Base-by-base conservation (phyloP, 2,888 invertebrate genomes). In the Mylabris sibirica region DNA sequence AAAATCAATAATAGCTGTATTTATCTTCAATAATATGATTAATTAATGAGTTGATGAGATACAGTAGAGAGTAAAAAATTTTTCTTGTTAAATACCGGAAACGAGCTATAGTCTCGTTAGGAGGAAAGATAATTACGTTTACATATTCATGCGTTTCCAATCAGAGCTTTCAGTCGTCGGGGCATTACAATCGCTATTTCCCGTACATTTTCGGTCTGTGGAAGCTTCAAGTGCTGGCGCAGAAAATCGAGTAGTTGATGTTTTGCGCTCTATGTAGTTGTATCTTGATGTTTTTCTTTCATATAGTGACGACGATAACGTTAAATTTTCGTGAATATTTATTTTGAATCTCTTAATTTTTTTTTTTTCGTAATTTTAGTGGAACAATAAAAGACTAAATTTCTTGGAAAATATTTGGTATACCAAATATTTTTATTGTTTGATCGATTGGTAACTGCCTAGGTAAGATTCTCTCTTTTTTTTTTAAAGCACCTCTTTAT, bases 81-180 rank as follows among this genome's bases (percentile, higher is more conserved):
- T n/a, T 3, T 20, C 62, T 49, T 49, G 20, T 30, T 60, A 17
- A 60, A 30, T 8, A 30, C 64, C 22, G 65, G 72, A 70, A 71
- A 73, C 75, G 72, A 75, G 72, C 6, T 57, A 72, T 68, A 72
- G 73, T 64, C 73, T 74, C 73, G 75, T 76, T 78, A 75, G 30
- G 71, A 70, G 72, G 69, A 68, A 68, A 71, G 72, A 74, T 77
- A 78, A 79, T 77, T 78, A 75, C 70, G 75, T 77, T 30, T 77
- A 75, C 77, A 78, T 79, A 79, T 79, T 78, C 79, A 77, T 79
- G 75, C 72, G 75, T 77, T 78, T 76, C 75, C 78, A 78, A 79
- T 79, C 78, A 78, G 72, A 66, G 68, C 66, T 65, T 66, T 65
- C 68, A 69, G 69, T 68, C 65, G 69, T 68, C 65, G 44, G 30